Conservation (phyloP, 2,113 vertebrate species). For the Setophaga coronata region DNA sequence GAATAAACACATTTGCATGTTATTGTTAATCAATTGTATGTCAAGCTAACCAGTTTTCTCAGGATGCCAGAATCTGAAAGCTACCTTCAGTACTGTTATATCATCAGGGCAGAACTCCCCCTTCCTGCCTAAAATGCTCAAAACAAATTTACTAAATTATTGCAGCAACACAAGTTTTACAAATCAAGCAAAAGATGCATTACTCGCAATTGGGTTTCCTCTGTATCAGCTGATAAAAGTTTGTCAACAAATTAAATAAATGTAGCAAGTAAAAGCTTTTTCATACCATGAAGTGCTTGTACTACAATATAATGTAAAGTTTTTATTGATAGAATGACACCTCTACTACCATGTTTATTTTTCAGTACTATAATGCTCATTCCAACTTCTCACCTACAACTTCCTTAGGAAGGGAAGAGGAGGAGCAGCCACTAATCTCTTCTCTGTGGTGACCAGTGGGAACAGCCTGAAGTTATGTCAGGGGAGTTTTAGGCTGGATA, state of each 20-base stretch:
- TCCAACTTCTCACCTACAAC: too few species aligned
- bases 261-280: neutral
- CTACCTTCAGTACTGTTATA: neutral
- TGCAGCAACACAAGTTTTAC: fast-evolving
- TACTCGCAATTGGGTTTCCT: neutral
- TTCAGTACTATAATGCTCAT: neutral
- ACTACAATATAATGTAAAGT: neutral
- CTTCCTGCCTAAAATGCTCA: neutral
- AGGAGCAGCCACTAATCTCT: neutral
- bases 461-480: neutral
- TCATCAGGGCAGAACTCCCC: neutral
- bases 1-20: neutral
- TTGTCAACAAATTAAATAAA: neutral
- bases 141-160: neutral
- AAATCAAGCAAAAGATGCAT: neutral
- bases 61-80: neutral
- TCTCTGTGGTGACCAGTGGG: neutral
- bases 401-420: neutral
- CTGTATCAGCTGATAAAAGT: neutral
- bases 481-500: neutral
- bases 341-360: neutral
- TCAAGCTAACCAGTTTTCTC: neutral
- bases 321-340: neutral
- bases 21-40: neutral
- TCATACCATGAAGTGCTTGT: neutral